A percentile compares a stretch with the other conserved stretches of the same genome.
Conservation (phyloP, 2,113 vertebrate species). For the Callithrix jacchus region DNA sequence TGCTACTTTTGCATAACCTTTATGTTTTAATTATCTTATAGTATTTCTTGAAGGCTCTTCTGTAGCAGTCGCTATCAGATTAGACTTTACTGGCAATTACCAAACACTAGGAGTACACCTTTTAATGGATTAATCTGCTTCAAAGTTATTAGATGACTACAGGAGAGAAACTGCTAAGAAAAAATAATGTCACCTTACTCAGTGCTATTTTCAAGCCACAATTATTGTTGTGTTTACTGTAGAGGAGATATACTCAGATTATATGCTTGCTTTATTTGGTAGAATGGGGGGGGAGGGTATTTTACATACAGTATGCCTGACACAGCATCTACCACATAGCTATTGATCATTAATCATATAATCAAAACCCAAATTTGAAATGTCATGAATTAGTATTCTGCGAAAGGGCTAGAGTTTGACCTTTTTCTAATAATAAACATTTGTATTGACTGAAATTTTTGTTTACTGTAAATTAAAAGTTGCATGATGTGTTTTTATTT, state of each 20-base stretch:
- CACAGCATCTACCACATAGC: slow-evolving; percentile 39
- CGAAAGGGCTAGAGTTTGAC: slow-evolving; percentile 42
- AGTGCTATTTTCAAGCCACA: slow-evolving; percentile 61
- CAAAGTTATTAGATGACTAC: slow-evolving; percentile 67
- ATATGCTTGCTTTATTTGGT: slow-evolving; percentile 35
- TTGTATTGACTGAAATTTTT: background rate
- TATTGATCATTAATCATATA: slow-evolving; percentile 55
- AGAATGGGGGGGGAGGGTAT: slow-evolving; percentile 1
- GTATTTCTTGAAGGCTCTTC: slow-evolving; percentile 76
- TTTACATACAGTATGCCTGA: slow-evolving; percentile 43
- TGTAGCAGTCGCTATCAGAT: slow-evolving; percentile 72
- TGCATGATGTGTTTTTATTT: background rate
- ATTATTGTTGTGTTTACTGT: slow-evolving; percentile 21
- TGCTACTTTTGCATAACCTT: slow-evolving; percentile 83
- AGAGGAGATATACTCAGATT: slow-evolving; percentile 23
- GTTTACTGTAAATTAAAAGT: slow-evolving; percentile 22
- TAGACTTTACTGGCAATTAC: slow-evolving; percentile 70
- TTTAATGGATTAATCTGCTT: slow-evolving; percentile 80
- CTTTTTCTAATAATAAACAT: slow-evolving; percentile 53
- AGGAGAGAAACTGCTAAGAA: slow-evolving; percentile 54
- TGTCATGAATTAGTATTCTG: slow-evolving; percentile 8
- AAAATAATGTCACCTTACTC: slow-evolving; percentile 57
- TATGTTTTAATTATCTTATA: slow-evolving; percentile 84
- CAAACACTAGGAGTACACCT: slow-evolving; percentile 67
- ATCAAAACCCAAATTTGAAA: slow-evolving; percentile 72